These are phyloP conservation scores for Pagrus major DNA, from an alignment of 2,113 vertebrate genomes.

Conservation along the genomic window DNA sequence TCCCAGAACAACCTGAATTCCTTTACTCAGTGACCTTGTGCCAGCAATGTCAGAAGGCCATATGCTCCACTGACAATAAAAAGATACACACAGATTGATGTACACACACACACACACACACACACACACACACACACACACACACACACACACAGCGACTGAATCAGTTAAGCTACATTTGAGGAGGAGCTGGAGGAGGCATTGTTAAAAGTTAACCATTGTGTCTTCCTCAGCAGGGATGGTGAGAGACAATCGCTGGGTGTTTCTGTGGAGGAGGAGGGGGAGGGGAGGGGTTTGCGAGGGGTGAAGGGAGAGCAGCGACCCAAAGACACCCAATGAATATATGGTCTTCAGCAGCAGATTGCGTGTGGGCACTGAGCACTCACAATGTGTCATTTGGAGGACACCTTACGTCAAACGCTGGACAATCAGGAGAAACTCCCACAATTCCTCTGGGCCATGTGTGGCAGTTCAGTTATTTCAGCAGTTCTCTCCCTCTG, in stretches of 20 bases:
- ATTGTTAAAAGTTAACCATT: constrained; percentile 79
- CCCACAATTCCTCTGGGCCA: constrained; percentile 15
- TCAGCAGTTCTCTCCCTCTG: not conserved
- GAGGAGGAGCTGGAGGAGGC: constrained; percentile 57
- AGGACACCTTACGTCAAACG: constrained; percentile 40
- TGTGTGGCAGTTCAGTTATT: not conserved
- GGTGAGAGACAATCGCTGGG: constrained; percentile 46
- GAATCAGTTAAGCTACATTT: constrained; percentile 45
- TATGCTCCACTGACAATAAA: constrained; percentile 72
- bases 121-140: constrained; percentile 20
- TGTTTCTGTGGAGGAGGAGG: constrained; percentile 10
- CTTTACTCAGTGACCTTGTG: constrained; percentile 70
- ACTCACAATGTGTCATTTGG: constrained; percentile 23
- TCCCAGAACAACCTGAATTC: constrained; percentile 79
- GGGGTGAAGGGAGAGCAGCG: constrained; percentile 39
- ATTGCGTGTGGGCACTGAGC: constrained; percentile 59
- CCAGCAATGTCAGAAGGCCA: constrained; percentile 72
- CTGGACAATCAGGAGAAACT: constrained; percentile 35
- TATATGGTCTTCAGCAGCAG: constrained; percentile 63
- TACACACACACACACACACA: constrained; percentile 13
- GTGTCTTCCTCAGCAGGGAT: constrained; percentile 67
- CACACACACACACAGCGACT: constrained; percentile 1
- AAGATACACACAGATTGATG: too few species aligned
- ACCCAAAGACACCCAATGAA: constrained; percentile 62
- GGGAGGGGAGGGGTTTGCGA: constrained; percentile 13